phyloP scores from a whole-genome alignment of 1,140 invertebrate species.

The Ceratitis capitata region DNA sequence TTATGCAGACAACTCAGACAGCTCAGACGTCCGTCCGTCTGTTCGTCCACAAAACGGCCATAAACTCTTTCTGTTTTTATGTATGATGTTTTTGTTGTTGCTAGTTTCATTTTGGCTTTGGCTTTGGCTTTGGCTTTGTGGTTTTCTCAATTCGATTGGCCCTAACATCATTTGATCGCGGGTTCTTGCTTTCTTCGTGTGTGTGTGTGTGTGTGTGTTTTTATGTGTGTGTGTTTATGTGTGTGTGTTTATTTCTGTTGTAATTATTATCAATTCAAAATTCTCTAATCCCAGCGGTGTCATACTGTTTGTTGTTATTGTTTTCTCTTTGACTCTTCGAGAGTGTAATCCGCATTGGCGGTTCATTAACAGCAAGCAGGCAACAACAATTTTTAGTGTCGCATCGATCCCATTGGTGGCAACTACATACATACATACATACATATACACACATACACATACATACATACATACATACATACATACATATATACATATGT shows the following conservation, averaged over 20 bases:
- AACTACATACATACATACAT: too few species aligned
- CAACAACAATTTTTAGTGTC: not conserved
- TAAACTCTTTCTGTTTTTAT: too few species aligned
- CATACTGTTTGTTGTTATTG: not conserved
- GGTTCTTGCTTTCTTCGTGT: not conserved
- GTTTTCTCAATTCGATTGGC: not conserved
- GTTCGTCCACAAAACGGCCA: not conserved
- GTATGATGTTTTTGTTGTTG: too few species aligned
- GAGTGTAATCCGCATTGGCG: too few species aligned
- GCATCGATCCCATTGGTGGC: not conserved
- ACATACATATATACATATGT: too few species aligned
- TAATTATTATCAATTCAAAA: not conserved
- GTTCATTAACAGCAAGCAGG: not conserved
- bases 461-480: too few species aligned
- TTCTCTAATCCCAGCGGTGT: not conserved
- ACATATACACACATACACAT: too few species aligned
- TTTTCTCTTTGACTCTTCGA: conserved; percentile 6
- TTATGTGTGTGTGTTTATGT: too few species aligned
- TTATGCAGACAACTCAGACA: too few species aligned
- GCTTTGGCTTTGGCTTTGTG: too few species aligned
- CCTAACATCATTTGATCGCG: not conserved
- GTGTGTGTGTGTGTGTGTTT: too few species aligned
- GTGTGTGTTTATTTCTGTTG: not conserved
- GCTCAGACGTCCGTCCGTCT: not conserved
- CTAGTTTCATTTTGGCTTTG: too few species aligned